Evolutionary conservation across 2,888 invertebrate species (phyloP), one percentile per base, ranked within the genome.

Genomic region (Epinotia bilunana): DNA sequence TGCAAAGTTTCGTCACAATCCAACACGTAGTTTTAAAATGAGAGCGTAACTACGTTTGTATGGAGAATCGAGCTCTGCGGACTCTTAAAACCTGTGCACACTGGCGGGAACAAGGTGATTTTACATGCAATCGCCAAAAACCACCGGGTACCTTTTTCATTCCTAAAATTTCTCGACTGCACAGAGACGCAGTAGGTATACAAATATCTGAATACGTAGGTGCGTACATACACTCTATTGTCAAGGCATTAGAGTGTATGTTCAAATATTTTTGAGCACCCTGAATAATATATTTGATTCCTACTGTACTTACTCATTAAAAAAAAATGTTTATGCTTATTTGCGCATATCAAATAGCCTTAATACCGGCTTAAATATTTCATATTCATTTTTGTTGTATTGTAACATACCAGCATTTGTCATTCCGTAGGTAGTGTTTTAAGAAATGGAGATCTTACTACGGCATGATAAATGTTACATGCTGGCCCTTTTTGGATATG

Each of bases 401-500:
- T n/a, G n/a, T n/a, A n/a, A 43, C 7, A 9, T 46, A 20, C 3
- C 13, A 28, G 49, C 16, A 64, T 7, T 64, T 64, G 13, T 49
- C 7, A 18, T 43, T 43, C 12, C 6, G 28, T 18, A 43, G 5
- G 43, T 20, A 43, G 18, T 39, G 12, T 62, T 61, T 12, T 9
- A 20, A 18, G 20, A 13, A 20, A 28, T 28, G 23, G 49, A 49
- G 3, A 49, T 2, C 2, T 43, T 43, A 9, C 43, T 43, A 5
- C 43, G 7, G 43, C 13, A 18, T 18, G 23, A 28, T 7, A 33
- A 33, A 33, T 7, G n/a, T 11, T 68, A 61, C 28, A 73, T 39
- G 65, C 4, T 43, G 43, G 39, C 16, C 55, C 33, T 62, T 71
- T 53, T 71, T 71, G 39, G n/a, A n/a, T n/a, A 5, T 72, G 63